phyloP scores from a whole-genome alignment of 2,888 invertebrate genomes.

The Apamea anceps region DNA sequence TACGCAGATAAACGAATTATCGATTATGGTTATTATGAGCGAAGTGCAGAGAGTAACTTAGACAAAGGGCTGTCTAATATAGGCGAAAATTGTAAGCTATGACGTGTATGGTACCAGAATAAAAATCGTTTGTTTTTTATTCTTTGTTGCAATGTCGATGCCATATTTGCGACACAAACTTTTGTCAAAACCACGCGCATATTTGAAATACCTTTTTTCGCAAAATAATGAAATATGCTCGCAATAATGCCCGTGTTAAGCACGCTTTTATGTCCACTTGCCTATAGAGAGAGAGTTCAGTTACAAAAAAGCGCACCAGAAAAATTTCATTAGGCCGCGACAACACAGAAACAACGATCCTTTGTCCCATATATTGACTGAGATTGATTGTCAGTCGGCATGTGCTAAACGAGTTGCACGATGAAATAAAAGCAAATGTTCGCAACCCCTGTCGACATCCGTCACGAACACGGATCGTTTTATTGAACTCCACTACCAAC shows the following conservation, averaged over 20 bases:
- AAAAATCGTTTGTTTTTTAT: background rate
- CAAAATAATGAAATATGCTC: constrained; percentile 19
- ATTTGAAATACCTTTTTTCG: constrained; percentile 28
- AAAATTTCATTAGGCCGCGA: constrained; percentile 84
- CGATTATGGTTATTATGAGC: background rate
- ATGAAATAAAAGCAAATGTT: constrained; percentile 87
- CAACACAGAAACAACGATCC: constrained; percentile 83
- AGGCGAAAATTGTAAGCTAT: background rate
- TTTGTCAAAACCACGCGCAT: constrained; percentile 17
- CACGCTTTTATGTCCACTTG: constrained; percentile 47
- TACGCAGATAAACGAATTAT: background rate
- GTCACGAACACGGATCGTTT: constrained; percentile 84
- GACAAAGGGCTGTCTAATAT: background rate
- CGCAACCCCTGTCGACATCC: constrained; percentile 84
- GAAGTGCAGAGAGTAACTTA: background rate
- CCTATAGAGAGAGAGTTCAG: constrained; percentile 48
- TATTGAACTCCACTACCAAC: constrained; percentile 81
- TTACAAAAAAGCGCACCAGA: constrained; percentile 73
- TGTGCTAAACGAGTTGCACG: constrained; percentile 86
- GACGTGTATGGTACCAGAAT: background rate
- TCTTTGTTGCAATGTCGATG: background rate
- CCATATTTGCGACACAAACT: constrained; percentile 22
- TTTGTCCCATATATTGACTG: constrained; percentile 88
- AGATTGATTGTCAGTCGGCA: constrained; percentile 89
- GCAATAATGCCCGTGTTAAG: constrained; percentile 36